These are phyloP conservation scores for Alces alces DNA, from an alignment of 2,113 vertebrate genomes.

Conservation along the genomic window DNA sequence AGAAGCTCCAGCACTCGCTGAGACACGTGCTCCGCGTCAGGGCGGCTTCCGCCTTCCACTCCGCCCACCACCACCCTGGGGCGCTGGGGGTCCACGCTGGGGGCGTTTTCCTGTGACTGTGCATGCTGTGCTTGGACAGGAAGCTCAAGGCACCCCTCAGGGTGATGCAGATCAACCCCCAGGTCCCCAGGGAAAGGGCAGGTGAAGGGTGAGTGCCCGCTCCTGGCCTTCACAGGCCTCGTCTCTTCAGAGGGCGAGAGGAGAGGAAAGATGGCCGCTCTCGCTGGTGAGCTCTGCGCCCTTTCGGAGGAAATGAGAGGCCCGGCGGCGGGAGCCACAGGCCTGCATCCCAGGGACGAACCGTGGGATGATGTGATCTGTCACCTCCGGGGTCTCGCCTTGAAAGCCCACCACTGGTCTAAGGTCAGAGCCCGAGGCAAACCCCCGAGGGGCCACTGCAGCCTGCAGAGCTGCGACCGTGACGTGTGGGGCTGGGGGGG, in stretches of 20 bases:
- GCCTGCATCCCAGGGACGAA: rapidly evolving
- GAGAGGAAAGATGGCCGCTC: rapidly evolving
- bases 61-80: rapidly evolving
- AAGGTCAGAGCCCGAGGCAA: neutral
- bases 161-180: rapidly evolving
- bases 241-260: neutral
- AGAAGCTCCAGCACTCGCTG: no score
- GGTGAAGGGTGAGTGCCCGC: neutral
- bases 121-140: rapidly evolving
- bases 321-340: rapidly evolving
- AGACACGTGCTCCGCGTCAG: neutral
- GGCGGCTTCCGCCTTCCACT: no score
- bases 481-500: rapidly evolving
- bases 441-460: rapidly evolving
- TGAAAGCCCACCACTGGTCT: no score
- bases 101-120: no score
- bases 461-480: rapidly evolving
- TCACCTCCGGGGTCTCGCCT: neutral
- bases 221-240: neutral
- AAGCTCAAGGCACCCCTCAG: neutral
- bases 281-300: rapidly evolving
- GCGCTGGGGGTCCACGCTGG: rapidly evolving
- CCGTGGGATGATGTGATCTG: rapidly evolving
- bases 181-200: neutral
- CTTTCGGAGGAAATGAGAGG: neutral